Base-by-base conservation (phyloP, 1,140 invertebrate species). In the Ceratina calcarata region DNA sequence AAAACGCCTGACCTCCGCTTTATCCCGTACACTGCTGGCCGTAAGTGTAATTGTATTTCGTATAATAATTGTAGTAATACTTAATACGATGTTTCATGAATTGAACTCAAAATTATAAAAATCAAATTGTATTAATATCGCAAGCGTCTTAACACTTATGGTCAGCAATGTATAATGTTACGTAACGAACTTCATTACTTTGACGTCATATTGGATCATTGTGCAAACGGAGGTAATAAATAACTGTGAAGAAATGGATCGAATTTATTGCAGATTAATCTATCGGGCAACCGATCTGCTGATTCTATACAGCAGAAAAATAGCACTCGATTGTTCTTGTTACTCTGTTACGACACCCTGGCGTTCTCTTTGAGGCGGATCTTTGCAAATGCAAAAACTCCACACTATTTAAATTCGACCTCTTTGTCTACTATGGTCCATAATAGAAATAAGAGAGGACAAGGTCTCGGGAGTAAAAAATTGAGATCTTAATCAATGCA, bases 401-500 rank as follows among this genome's bases (percentile, higher is more conserved):
- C 18, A 45, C 37, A 6, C 37, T 10, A 10, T 7, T 45, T 45
- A 10, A 10, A 45, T 45, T 45, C 10, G 27, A 7, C 2, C n/a
- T 2, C 2, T 64, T 27, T 37, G 6, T 16, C 12, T 3, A 8
- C 15, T 8, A 51, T 49, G 53, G n/a, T 37, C 65, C 65, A 51
- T 0, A 7, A 15, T 20, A 20, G 22, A 76, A 2, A 32, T 22
- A 16, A 15, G 16, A 15, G 22, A 58, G 65, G 55, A n/a, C 65
- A 49, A 32, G 66, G 32, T 1, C 16, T 18, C 12, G 20, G 1
- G 13, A 32, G 0, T 1, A 12, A n/a, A 60, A 16, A 49, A 45
- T 70, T 32, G 18, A 51, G 72, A 79, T 82, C 18, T 15, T n/a
- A 49, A 27, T 58, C 45, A 32, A 80, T 84, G 70, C 61, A 18